phyloP scores from a whole-genome alignment of 2,113 vertebrate genomes.

The Acanthisitta chloris region DNA sequence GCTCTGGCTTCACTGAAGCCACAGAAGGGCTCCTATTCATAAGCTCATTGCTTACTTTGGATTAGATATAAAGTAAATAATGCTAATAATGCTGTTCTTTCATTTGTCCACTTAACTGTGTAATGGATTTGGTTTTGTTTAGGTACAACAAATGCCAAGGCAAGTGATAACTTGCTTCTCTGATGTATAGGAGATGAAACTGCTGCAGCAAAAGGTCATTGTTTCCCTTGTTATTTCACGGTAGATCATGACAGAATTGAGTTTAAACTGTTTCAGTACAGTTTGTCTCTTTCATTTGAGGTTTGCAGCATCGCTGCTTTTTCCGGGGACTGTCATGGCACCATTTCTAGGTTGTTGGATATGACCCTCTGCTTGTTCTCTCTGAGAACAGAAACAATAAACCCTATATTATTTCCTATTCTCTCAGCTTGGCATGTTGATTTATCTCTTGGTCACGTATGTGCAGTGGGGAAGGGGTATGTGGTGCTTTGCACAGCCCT shows the following conservation, averaged over 20 bases:
- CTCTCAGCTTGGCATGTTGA: background rate
- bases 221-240: background rate
- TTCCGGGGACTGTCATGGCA: background rate
- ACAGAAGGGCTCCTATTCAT: background rate
- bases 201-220: background rate
- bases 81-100: background rate
- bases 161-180: background rate
- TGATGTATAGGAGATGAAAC: background rate
- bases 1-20: background rate
- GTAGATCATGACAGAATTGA: background rate
- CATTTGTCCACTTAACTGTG: background rate
- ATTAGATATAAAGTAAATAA: constrained; percentile 6
- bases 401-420: background rate
- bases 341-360: background rate
- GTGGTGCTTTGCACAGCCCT: background rate
- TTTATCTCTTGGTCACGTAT: background rate
- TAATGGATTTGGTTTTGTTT: background rate
- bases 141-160: background rate
- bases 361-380: background rate
- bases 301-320: background rate
- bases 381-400: background rate
- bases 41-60: constrained; percentile 1
- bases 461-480: background rate
- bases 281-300: background rate
- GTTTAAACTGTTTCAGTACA: fast-evolving